Evolutionary conservation across 1,140 invertebrate species (phyloP).

Genomic region (Lethrus apterus): DNA sequence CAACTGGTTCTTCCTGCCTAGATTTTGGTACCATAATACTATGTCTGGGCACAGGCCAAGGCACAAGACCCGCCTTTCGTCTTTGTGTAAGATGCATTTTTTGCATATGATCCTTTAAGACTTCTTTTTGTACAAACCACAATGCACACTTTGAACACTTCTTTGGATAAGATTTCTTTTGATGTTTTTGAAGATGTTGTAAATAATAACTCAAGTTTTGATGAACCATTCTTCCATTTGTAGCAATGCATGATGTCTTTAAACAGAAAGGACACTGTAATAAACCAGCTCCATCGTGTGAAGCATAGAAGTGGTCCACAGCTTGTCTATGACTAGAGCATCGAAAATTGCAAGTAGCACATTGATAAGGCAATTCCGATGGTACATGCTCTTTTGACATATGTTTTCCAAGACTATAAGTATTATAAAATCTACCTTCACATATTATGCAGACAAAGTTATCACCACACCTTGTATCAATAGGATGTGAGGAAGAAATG

Average conservation of each 20-base stretch:
- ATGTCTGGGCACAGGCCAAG: conserved; percentile 37
- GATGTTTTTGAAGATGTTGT: conserved; percentile 47
- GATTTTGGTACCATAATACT: conserved; percentile 42
- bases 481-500: conserved; percentile 49
- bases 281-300: conserved; percentile 53
- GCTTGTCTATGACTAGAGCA: conserved; percentile 66
- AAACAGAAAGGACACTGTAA: conserved; percentile 69
- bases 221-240: conserved; percentile 42
- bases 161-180: conserved; percentile 51
- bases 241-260: conserved; percentile 48
- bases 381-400: conserved; percentile 67
- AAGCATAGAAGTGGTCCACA: conserved; percentile 63
- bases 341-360: conserved; percentile 63
- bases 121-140: conserved; percentile 59
- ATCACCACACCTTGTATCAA: conserved; percentile 49
- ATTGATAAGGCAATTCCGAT: conserved; percentile 72
- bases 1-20: conserved; percentile 43
- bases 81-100: conserved; percentile 34
- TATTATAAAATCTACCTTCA: conserved; percentile 53
- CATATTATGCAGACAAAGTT: conserved; percentile 59
- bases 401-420: conserved; percentile 61
- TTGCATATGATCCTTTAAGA: conserved; percentile 33
- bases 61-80: conserved; percentile 39
- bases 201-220: conserved; percentile 47
- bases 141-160: conserved; percentile 61